A percentile compares a stretch with the other conserved stretches of the same genome.
These are phyloP conservation scores for Dendrolimus kikuchii DNA, from an alignment of 1,140 invertebrate species.

Conservation along the genomic window DNA sequence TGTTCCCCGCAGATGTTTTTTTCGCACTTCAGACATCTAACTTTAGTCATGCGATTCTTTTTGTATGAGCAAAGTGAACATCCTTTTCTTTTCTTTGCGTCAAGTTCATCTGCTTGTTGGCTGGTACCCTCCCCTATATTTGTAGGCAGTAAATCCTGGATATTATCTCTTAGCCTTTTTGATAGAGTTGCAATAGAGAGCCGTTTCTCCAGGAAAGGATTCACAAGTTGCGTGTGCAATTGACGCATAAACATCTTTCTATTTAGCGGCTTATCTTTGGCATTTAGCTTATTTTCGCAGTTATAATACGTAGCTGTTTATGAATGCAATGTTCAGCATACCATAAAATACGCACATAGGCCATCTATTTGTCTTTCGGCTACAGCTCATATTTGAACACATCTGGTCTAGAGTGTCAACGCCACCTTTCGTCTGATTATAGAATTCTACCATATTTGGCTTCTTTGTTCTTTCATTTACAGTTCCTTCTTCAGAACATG, in stretches of 20 bases:
- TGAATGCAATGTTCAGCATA: constrained; percentile 2
- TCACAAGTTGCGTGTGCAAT: constrained; percentile 1
- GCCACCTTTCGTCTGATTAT: too few species aligned
- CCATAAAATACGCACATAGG: constrained; percentile 5
- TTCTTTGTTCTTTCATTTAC: too few species aligned
- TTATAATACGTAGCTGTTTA: constrained; percentile 1
- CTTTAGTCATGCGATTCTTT: constrained; percentile 1
- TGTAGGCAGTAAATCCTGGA: background rate
- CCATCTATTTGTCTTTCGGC: too few species aligned
- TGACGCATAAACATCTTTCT: constrained; percentile 1
- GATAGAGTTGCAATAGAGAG: constrained; percentile 2
- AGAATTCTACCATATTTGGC: too few species aligned
- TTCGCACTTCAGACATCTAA: constrained; percentile 2
- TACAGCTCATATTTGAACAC: too few species aligned
- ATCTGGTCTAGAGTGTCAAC: too few species aligned
- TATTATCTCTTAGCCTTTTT: background rate
- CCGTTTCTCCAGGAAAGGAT: constrained; percentile 1
- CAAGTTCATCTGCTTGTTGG: background rate
- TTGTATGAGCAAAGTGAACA: constrained; percentile 4
- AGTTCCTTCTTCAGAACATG: too few species aligned
- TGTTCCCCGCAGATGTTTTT: constrained; percentile 1
- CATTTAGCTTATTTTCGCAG: constrained; percentile 3
- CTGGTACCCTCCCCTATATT: background rate
- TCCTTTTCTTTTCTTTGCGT: constrained; percentile 2
- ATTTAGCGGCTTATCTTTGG: constrained; percentile 3